Evolutionary conservation across 1,140 invertebrate species (phyloP).

Genomic region (Dufourea novaeangliae): DNA sequence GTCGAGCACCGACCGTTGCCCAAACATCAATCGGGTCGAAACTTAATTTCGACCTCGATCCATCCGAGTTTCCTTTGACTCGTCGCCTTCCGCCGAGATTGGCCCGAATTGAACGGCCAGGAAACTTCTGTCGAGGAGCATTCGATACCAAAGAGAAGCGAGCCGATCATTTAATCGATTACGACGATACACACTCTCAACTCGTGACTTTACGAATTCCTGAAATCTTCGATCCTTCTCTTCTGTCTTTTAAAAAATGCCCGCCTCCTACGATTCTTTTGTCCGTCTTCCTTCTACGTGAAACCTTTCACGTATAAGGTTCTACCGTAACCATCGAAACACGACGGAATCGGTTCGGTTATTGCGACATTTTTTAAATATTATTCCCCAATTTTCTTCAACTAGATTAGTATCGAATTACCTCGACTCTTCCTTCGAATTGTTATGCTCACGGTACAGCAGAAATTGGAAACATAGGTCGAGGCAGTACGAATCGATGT

Average conservation of each 20-base stretch:
- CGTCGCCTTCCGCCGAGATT: slow-evolving; percentile 40
- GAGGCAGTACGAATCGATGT: slow-evolving; percentile 25
- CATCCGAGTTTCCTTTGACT: slow-evolving; percentile 48
- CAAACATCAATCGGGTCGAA: slow-evolving; percentile 18
- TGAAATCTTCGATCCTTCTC: slow-evolving; percentile 1
- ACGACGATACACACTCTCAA: slow-evolving; percentile 47
- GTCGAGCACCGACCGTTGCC: background rate
- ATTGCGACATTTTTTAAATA: background rate
- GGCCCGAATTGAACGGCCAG: slow-evolving; percentile 52
- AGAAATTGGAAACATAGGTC: slow-evolving; percentile 1
- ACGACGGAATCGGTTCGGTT: background rate
- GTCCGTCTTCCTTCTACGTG: background rate
- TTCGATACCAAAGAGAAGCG: slow-evolving; percentile 43
- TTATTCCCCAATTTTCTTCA: background rate
- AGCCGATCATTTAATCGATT: slow-evolving; percentile 56
- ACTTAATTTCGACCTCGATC: slow-evolving; percentile 51
- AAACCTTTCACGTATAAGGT: background rate
- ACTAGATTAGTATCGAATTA: background rate
- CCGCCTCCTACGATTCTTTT: background rate
- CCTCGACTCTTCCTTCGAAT: background rate
- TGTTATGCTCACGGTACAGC: background rate
- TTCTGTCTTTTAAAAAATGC: background rate
- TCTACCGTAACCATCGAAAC: background rate
- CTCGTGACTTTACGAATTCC: slow-evolving; percentile 38
- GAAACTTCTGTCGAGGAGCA: slow-evolving; percentile 53